These are phyloP conservation scores for Anguilla pacifica DNA, from an alignment of 2,797 vertebrate genomes.

Conservation along the genomic window DNA sequence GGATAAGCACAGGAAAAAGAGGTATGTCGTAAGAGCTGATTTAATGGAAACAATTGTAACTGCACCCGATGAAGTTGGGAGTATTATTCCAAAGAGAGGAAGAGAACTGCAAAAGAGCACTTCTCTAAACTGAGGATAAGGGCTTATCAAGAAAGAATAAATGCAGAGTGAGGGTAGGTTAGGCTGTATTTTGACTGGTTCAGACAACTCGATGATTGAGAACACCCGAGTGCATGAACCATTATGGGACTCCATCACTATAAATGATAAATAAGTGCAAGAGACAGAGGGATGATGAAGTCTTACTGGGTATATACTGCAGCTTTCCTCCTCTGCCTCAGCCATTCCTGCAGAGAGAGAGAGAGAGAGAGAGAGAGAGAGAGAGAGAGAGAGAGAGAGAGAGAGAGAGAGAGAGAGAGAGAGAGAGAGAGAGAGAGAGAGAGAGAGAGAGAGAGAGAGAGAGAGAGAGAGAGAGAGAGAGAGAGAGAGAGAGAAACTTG, in stretches of 20 bases:
- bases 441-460: background rate
- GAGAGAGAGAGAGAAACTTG: background rate
- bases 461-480: background rate
- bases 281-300: background rate
- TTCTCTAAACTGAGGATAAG: background rate
- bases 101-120: background rate
- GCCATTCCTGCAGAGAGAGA: slow-evolving; percentile 61
- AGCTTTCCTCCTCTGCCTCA: slow-evolving; percentile 63
- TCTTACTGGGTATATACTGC: slow-evolving; percentile 68
- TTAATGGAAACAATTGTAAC: background rate
- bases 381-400: background rate
- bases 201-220: background rate
- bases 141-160: background rate
- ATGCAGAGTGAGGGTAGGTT: background rate
- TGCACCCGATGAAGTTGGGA: background rate
- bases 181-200: background rate
- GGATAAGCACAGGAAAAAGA: background rate
- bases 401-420: background rate
- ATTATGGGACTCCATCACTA: background rate
- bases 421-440: background rate
- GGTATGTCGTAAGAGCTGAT: background rate
- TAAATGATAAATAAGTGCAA: background rate
- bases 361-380: background rate
- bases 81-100: background rate
- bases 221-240: background rate